A percentile compares a stretch with the other conserved stretches of the same genome.
Conservation (phyloP, 2,797 vertebrate genomes). For the Sylvia borin region DNA sequence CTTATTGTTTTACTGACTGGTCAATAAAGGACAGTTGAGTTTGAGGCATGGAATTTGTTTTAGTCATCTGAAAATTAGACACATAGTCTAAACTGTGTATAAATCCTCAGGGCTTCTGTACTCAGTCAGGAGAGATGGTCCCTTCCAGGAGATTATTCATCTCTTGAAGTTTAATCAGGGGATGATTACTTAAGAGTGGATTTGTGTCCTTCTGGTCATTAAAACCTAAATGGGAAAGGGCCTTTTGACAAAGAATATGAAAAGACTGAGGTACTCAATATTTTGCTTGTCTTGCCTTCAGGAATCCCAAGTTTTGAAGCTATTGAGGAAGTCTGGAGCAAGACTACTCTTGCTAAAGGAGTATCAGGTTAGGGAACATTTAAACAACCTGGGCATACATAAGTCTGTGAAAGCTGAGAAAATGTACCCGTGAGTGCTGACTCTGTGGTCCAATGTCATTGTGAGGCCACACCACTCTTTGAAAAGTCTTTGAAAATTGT, state of each 20-base stretch:
- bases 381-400: not conserved
- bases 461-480: not conserved
- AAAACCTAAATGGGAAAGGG: not conserved
- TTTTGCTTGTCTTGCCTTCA: not conserved
- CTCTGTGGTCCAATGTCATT: not conserved
- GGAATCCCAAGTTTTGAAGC: not conserved
- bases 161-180: not conserved
- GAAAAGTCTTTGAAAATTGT: not conserved
- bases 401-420: not conserved
- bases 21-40: not conserved
- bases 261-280: not conserved
- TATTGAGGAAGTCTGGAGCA: not conserved
- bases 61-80: not conserved
- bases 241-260: not conserved
- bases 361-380: not conserved
- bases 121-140: accelerated
- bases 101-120: not conserved
- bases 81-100: not conserved
- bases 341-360: not conserved
- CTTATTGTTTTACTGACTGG: not conserved
- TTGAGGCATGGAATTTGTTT: not conserved
- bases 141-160: not conserved
- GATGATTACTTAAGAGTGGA: not conserved
- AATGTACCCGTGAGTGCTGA: not conserved
- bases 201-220: not conserved